A percentile compares a stretch with the other conserved stretches of the same genome.
Evolutionary conservation across 2,888 invertebrate genomes (phyloP).

Genomic region (Lasioglossum malachurum): DNA sequence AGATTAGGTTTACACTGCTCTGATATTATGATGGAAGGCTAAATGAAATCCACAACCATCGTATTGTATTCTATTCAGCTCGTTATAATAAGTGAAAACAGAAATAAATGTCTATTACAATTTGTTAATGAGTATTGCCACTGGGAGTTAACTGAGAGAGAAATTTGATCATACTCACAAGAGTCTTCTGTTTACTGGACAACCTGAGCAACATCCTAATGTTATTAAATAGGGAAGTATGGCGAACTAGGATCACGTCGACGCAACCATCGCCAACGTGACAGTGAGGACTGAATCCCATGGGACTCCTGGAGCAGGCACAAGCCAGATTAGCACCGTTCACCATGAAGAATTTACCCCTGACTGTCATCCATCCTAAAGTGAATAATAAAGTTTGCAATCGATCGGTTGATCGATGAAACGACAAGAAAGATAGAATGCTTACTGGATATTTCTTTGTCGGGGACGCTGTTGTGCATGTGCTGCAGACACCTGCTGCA

Average conservation of each 20-base stretch:
- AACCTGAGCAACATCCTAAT: constrained; percentile 89
- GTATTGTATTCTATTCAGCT: no score
- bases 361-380: constrained; percentile 87
- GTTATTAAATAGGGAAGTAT: constrained; percentile 90
- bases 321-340: constrained; percentile 92
- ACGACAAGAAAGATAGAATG: neutral
- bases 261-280: constrained; percentile 93
- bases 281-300: constrained; percentile 91
- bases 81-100: no score
- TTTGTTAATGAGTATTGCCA: neutral
- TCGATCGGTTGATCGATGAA: neutral
- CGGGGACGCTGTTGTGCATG: constrained; percentile 74
- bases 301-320: constrained; percentile 90
- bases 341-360: constrained; percentile 91
- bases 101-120: no score
- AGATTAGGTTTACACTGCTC: no score
- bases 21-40: no score
- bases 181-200: constrained; percentile 87
- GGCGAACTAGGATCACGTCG: constrained; percentile 91
- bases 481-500: constrained; percentile 84
- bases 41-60: no score
- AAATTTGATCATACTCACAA: constrained; percentile 85
- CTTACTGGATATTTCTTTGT: constrained; percentile 81
- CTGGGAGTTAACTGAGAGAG: neutral
- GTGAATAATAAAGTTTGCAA: neutral